Percentiles rank a stretch among this genome's conserved stretches.
phyloP scores from a whole-genome alignment of 1,140 invertebrate genomes.

The Nilaparvata lugens region DNA sequence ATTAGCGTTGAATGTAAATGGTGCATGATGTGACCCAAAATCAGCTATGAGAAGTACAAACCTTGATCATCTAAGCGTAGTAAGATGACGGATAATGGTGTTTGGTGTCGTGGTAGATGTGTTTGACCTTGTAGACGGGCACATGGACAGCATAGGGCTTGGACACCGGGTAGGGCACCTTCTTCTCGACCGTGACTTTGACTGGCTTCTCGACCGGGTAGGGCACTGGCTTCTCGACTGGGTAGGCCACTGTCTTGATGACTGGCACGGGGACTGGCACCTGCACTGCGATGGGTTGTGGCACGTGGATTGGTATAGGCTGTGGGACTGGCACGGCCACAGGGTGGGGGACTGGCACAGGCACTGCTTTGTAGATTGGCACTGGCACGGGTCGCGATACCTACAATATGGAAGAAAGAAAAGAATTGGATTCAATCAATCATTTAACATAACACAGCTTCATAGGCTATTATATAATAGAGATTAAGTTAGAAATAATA shows the following conservation, averaged over 20 bases:
- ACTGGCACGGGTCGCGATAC: conserved; percentile 22
- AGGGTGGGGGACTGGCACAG: conserved; percentile 20
- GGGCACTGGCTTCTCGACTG: conserved; percentile 28
- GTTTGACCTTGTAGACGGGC: conserved; percentile 27
- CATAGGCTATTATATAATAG: too few species aligned
- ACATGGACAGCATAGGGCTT: conserved; percentile 26
- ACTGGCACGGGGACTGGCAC: conserved; percentile 22
- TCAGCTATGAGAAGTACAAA: too few species aligned
- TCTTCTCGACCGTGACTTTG: conserved; percentile 26
- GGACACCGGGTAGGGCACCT: conserved; percentile 25
- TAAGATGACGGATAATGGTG: too few species aligned
- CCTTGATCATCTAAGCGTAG: too few species aligned
- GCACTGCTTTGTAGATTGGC: conserved; percentile 23
- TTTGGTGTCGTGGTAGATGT: conserved; percentile 21
- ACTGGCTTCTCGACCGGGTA: conserved; percentile 28
- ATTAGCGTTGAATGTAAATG: too few species aligned
- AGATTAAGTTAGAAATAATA: too few species aligned
- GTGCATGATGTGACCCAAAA: too few species aligned
- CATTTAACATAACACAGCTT: too few species aligned
- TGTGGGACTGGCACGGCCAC: conserved; percentile 23
- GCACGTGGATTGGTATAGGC: conserved; percentile 25
- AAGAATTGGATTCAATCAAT: too few species aligned
- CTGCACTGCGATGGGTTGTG: conserved; percentile 20
- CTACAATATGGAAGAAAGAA: background rate
- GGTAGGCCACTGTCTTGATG: conserved; percentile 23